Percentiles rank a stretch among this genome's conserved stretches.
Conservation (phyloP, 1,140 invertebrate genomes). For the Pseudomyrmex concolor region DNA sequence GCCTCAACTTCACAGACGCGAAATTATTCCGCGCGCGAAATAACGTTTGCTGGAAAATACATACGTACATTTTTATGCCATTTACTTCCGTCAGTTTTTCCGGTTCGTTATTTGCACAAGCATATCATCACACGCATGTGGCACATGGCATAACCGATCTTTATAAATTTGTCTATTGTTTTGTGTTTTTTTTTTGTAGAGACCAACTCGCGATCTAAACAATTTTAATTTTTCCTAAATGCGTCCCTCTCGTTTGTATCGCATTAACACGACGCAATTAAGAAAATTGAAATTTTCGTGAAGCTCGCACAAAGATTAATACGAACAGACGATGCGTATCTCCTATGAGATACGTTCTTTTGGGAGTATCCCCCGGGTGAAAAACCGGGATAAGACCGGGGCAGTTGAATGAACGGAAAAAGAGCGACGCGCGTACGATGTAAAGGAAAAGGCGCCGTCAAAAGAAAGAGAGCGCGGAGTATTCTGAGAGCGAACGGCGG, state of each 20-base stretch:
- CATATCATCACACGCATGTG: not conserved
- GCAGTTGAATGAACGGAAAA: constrained; percentile 29
- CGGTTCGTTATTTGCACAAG: not conserved
- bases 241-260: too few relatives aligned
- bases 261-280: not conserved
- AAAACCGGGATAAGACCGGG: not conserved
- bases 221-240: too few relatives aligned
- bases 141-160: not conserved
- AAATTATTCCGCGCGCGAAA: constrained; percentile 28
- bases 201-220: too few relatives aligned
- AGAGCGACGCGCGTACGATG: not conserved
- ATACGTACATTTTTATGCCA: not conserved
- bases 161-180: not conserved
- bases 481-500: constrained; percentile 60
- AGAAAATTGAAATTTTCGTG: not conserved
- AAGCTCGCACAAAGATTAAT: not conserved
- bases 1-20: not conserved
- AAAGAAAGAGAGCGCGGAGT: constrained; percentile 19
- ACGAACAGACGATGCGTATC: not conserved
- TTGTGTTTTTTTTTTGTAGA: too few relatives aligned
- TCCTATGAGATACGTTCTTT: constrained; percentile 9
- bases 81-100: not conserved
- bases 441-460: constrained; percentile 20
- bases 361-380: not conserved
- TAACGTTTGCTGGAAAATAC: not conserved